Base-by-base conservation (phyloP, 2,113 vertebrate species). In the Dipodomys ordii region DNA sequence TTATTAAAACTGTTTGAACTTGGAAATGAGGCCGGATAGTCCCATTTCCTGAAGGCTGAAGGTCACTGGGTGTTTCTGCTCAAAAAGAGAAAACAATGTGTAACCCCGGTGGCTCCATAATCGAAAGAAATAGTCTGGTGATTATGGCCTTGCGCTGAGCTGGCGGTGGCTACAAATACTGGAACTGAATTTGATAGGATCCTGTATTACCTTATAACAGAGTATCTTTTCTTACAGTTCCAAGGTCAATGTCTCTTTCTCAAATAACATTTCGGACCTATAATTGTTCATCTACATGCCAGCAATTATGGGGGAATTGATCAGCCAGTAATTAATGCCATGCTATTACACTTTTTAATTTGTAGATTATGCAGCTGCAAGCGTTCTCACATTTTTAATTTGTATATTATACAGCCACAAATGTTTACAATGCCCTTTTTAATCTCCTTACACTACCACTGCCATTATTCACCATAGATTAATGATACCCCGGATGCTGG, bases 401-500 rank as follows among this genome's bases (percentile, higher is more conserved):
- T 98, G 98, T 98, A 98, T 98, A 98, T 98, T 98, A 98, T 98
- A 98, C 98, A 98, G 98, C 98, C 98, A 98, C 98, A 98, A 98
- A 98, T 98, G 98, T 98, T 98, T 98, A 98, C 98, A 98, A 98
- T 98, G 98, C 98, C 98, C 98, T 98, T 98, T 98, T 98, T 98
- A 98, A 98, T 98, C 98, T 98, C 98, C 98, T 98, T 98, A 98
- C 98, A 98, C 98, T 98, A 98, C 97, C 96, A 96, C 94, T 96
- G 95, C 97, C 97, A 98, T 98, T 98, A 98, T 98, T 98, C 98
- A 98, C 98, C 97, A 97, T 98, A 98, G 98, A 98, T 98, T 98
- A 98, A 98, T 98, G 98, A 98, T 97, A 98, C 96, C 97, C 96
- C 27, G 95, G 97, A 97, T 98, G 97, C 97, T 96, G 92, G 94